A percentile compares a stretch with the other conserved stretches of the same genome.
These are phyloP conservation scores for Pseudotriccus pelzelni DNA, from an alignment of 2,797 vertebrate species.

Conservation along the genomic window DNA sequence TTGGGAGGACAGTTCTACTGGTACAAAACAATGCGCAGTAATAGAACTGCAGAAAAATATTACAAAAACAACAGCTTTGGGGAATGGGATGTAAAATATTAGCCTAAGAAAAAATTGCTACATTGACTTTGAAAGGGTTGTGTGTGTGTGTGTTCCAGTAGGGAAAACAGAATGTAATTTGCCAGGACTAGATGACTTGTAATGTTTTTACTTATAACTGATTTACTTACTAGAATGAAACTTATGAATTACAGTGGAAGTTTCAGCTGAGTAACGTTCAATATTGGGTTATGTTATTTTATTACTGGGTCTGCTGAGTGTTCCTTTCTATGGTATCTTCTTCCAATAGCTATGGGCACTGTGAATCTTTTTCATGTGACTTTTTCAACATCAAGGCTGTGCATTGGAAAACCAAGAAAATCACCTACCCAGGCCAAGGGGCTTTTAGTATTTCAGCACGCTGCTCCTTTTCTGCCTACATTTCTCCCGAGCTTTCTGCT, in stretches of 20 bases:
- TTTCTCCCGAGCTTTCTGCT: neutral
- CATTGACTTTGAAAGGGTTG: neutral
- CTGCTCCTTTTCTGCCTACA: neutral
- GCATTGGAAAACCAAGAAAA: neutral
- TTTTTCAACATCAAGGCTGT: neutral
- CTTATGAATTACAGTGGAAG: neutral
- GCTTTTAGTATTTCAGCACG: neutral
- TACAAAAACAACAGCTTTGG: neutral
- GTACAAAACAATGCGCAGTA: neutral
- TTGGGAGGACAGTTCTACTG: neutral
- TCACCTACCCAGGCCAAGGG: neutral
- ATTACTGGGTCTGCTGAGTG: neutral
- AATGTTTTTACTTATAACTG: neutral
- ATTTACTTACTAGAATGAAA: constrained; percentile 27
- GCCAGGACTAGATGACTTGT: neutral
- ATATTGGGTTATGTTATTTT: neutral
- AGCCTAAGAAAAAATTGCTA: neutral
- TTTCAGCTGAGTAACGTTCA: neutral
- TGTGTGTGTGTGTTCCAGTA: neutral
- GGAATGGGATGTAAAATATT: neutral
- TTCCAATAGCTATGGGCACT: neutral
- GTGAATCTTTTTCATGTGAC: neutral
- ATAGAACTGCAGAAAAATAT: neutral
- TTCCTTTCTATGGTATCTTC: neutral
- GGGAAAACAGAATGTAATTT: neutral